A percentile compares a stretch with the other conserved stretches of the same genome.
Conservation (phyloP, 2,797 vertebrate species). For the Tiaroga cobitis region DNA sequence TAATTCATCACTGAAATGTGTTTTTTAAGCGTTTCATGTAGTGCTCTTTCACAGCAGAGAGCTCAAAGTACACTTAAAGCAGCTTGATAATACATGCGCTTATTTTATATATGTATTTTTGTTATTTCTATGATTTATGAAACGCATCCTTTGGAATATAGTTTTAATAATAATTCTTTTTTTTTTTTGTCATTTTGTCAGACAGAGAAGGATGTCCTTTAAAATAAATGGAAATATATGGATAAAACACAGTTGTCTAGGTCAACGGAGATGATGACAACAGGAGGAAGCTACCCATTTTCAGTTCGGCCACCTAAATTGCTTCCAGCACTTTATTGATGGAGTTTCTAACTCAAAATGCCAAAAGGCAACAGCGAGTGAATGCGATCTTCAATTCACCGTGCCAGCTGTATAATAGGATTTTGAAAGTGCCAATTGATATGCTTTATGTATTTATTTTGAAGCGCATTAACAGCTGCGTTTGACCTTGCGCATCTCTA, state of each 20-base stretch:
- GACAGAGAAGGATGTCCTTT: not conserved
- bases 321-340: constrained; percentile 52
- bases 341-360: constrained; percentile 25
- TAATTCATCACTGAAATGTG: constrained; percentile 47
- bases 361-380: constrained; percentile 39
- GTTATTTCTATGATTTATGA: constrained; percentile 3
- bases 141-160: not conserved
- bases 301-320: constrained; percentile 47
- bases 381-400: constrained; percentile 45
- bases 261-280: constrained; percentile 1
- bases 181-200: no score
- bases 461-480: constrained; percentile 28
- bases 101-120: constrained; percentile 6
- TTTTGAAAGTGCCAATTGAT: constrained; percentile 41
- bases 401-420: constrained; percentile 45
- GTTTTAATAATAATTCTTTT: not conserved
- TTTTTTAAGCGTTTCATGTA: constrained; percentile 35
- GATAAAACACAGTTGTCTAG: constrained; percentile 12
- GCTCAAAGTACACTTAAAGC: constrained; percentile 5
- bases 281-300: constrained; percentile 16
- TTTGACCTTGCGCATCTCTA: constrained; percentile 41
- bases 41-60: not conserved
- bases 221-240: constrained; percentile 2
- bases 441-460: constrained; percentile 41
- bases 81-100: not conserved